These are phyloP conservation scores for Platerodrilus igneus DNA, from an alignment of 2,888 invertebrate species.

Conservation along the genomic window DNA sequence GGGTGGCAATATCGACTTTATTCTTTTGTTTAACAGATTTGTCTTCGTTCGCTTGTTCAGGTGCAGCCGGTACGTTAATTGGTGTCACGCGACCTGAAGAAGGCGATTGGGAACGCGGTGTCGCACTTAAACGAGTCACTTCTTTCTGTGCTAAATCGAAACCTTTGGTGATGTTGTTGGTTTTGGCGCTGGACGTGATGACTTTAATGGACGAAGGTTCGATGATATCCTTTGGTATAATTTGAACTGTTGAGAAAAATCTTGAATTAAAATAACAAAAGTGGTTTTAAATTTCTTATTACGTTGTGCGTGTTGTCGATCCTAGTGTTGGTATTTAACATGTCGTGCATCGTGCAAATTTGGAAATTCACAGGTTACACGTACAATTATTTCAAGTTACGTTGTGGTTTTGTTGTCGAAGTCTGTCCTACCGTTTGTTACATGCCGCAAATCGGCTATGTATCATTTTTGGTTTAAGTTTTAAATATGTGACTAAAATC, in stretches of 20 bases:
- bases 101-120: constrained; percentile 68
- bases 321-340: too few species aligned
- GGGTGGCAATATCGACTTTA: constrained; percentile 55
- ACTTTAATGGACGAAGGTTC: constrained; percentile 35
- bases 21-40: constrained; percentile 48
- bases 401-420: too few species aligned
- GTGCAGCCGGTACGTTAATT: constrained; percentile 25
- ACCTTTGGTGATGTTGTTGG: constrained; percentile 54
- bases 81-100: constrained; percentile 58
- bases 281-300: too few species aligned
- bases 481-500: too few species aligned
- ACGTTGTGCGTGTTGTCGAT: too few species aligned
- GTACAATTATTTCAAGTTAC: too few species aligned
- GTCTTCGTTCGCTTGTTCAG: constrained; percentile 20
- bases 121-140: constrained; percentile 40
- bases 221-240: constrained; percentile 11
- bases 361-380: too few species aligned
- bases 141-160: constrained; percentile 51
- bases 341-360: too few species aligned
- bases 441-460: too few species aligned
- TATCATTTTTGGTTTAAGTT: too few species aligned
- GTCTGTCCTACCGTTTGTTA: too few species aligned
- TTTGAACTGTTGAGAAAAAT: constrained; percentile 9
- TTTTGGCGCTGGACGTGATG: constrained; percentile 48
- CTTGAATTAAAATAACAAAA: too few species aligned